These are phyloP conservation scores for Catharus ustulatus DNA, from an alignment of 2,797 vertebrate genomes.

Conservation along the genomic window DNA sequence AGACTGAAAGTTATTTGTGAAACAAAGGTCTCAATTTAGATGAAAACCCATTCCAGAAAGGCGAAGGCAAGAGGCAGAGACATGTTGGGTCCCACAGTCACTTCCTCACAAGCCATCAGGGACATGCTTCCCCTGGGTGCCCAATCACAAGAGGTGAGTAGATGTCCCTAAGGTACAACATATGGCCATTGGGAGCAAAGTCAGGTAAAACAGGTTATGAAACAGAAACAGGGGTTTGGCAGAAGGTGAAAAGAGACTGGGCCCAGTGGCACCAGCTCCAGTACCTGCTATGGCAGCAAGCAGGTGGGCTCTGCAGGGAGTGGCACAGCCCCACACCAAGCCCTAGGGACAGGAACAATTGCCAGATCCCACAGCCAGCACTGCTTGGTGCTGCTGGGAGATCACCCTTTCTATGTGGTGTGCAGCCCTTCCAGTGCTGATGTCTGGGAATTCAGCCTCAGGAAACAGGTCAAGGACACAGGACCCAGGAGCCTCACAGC, in stretches of 20 bases:
- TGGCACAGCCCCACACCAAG: neutral
- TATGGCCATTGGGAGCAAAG: neutral
- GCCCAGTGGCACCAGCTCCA: neutral
- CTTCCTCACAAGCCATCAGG: neutral
- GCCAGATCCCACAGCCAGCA: neutral
- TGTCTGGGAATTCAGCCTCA: neutral
- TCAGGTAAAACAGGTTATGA: neutral
- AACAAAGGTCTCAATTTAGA: neutral
- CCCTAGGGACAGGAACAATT: neutral
- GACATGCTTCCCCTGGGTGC: neutral
- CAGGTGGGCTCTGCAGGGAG: neutral
- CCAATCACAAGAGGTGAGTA: neutral
- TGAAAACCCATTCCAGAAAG: neutral
- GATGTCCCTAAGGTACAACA: neutral
- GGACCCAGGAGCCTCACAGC: neutral
- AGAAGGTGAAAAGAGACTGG: neutral
- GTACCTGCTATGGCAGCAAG: neutral
- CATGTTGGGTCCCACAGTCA: fast-evolving
- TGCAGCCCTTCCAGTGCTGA: neutral
- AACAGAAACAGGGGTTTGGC: neutral
- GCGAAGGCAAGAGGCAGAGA: neutral
- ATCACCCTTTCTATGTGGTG: neutral
- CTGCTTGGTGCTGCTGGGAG: neutral
- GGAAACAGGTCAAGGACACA: neutral
- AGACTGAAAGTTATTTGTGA: neutral